Evolutionary conservation across 53 echinoderm and acorn worm species (phyloP).

Genomic region (Arbacia lixula): DNA sequence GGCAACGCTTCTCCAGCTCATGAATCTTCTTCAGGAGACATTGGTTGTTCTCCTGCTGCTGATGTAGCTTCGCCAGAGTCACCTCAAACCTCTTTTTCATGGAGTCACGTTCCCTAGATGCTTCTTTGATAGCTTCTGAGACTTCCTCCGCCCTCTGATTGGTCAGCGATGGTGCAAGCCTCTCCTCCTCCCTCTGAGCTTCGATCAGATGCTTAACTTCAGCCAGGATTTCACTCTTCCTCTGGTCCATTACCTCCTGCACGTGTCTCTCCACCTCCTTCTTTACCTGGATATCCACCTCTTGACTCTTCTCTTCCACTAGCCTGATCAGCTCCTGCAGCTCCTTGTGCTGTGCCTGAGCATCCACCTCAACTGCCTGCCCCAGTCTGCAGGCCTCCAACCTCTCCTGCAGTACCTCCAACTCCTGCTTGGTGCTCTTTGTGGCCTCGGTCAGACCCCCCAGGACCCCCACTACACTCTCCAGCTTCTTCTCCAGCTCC

Average conservation of each 20-base stretch:
- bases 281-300: background rate
- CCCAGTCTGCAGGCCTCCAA: background rate
- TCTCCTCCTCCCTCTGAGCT: background rate
- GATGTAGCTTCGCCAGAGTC: background rate
- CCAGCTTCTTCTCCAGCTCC: slow-evolving; percentile 3
- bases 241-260: slow-evolving; percentile 3
- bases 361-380: background rate
- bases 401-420: background rate
- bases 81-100: slow-evolving; percentile 4
- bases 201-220: background rate
- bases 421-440: background rate
- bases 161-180: background rate
- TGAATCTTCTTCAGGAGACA: background rate
- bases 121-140: background rate
- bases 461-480: background rate
- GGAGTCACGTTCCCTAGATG: background rate
- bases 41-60: slow-evolving; percentile 7
- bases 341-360: background rate
- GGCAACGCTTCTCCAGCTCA: slow-evolving; percentile 21
- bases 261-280: slow-evolving; percentile 4
- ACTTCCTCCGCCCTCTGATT: background rate
- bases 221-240: background rate
- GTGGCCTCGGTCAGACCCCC: background rate
- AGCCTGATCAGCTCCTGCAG: background rate
- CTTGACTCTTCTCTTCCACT: slow-evolving; percentile 9